Percentiles rank a stretch among this genome's conserved stretches.
Conservation (phyloP, 2,888 invertebrate species). For the Dryococelus australis region DNA sequence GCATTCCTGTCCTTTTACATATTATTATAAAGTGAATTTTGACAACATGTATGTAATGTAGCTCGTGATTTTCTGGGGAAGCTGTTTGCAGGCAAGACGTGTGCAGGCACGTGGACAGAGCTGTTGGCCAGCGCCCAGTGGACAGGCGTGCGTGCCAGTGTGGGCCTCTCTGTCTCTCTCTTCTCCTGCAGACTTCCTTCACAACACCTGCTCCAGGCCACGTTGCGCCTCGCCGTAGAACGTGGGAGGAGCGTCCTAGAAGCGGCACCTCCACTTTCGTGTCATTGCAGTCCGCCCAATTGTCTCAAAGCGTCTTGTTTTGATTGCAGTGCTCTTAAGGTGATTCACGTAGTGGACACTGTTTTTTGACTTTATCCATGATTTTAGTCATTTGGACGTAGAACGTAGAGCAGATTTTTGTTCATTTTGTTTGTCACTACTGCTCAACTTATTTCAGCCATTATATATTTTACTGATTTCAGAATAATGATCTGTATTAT, state of each 20-base stretch:
- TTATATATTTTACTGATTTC: background rate
- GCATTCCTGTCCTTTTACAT: too few relatives aligned
- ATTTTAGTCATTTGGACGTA: background rate
- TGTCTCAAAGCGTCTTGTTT: background rate
- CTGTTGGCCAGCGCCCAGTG: background rate
- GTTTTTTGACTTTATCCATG: background rate
- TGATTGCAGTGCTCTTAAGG: background rate
- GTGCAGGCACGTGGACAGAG: background rate
- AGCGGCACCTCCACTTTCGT: background rate
- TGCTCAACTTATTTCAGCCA: background rate
- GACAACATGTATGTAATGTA: background rate
- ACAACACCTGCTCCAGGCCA: background rate
- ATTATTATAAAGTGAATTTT: too few relatives aligned
- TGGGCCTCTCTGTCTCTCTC: slow-evolving; percentile 16
- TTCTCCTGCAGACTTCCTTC: background rate
- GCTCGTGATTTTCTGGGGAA: background rate
- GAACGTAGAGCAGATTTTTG: background rate
- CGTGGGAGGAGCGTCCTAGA: background rate
- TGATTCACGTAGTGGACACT: background rate
- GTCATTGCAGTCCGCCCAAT: background rate
- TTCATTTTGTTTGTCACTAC: background rate
- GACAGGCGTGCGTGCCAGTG: background rate
- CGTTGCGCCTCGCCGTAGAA: background rate
- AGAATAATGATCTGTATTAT: background rate
- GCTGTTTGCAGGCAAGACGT: slow-evolving; percentile 1